phyloP scores from a whole-genome alignment of 2,113 vertebrate species.

The Mirounga angustirostris region DNA sequence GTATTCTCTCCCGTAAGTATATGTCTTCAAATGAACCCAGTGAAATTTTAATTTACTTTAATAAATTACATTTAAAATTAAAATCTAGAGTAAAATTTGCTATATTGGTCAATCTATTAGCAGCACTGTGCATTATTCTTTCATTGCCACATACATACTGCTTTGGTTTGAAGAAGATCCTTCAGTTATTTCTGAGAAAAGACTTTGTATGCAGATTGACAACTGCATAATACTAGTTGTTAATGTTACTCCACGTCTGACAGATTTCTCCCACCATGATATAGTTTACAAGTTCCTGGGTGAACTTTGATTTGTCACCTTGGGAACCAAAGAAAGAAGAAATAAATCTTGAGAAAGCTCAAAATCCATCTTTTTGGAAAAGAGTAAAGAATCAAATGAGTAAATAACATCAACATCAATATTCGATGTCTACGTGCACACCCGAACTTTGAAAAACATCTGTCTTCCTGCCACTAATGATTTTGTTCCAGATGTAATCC shows the following conservation, averaged over 20 bases:
- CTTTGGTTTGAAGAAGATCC: slow-evolving; percentile 36
- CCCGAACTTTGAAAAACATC: slow-evolving; percentile 80
- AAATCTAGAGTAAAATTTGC: slow-evolving; percentile 48
- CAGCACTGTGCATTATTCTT: background rate
- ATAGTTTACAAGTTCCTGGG: slow-evolving; percentile 76
- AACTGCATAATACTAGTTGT: slow-evolving; percentile 60
- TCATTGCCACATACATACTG: background rate
- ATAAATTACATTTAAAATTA: slow-evolving; percentile 59
- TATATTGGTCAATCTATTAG: slow-evolving; percentile 8
- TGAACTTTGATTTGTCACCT: slow-evolving; percentile 87
- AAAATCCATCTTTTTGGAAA: slow-evolving; percentile 76
- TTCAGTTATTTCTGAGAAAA: slow-evolving; percentile 71
- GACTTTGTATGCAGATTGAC: slow-evolving; percentile 63
- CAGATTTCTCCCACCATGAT: slow-evolving; percentile 67
- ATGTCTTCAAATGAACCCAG: slow-evolving; percentile 1
- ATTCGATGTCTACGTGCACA: slow-evolving; percentile 74
- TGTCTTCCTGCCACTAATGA: slow-evolving; percentile 82
- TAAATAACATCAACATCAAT: slow-evolving; percentile 88
- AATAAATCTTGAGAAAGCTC: slow-evolving; percentile 79
- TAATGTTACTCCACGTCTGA: slow-evolving; percentile 67
- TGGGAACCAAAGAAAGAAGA: slow-evolving; percentile 74
- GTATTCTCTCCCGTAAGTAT: background rate
- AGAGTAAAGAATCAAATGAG: slow-evolving; percentile 87
- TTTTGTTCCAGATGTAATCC: slow-evolving; percentile 76
- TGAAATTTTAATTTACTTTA: background rate